Evolutionary conservation across 2,113 vertebrate genomes (phyloP), one percentile per base, ranked within the genome.

Genomic region (Pseudorhombus dupliciocellatus): DNA sequence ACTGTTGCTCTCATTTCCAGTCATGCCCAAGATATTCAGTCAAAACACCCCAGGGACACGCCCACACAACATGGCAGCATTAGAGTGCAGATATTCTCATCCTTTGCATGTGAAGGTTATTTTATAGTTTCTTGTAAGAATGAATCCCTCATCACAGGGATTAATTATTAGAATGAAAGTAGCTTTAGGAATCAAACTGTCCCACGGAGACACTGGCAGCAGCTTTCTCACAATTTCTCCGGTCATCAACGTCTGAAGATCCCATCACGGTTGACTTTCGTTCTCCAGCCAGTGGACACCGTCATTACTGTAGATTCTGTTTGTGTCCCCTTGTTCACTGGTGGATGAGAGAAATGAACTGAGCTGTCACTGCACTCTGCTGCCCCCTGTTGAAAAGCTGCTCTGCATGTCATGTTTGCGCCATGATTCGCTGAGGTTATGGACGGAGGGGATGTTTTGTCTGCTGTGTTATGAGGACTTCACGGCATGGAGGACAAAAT

Each of bases 321-420:
- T 78, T 69, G 54, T 50, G 18, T 34, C 18, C 42, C 57, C 61
- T 75, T 30, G 44, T 53, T 67, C 70, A 73, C 40, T 34, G 26
- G 6, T 11, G 16, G 20, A 20, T n/a, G 28, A 11, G 11, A 30
- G 37, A 8, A 5, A 67, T 67, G 62, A 42, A 44, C 18, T 81
- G 79, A 83, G 69, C 69, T 68, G 85, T 54, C 61, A 60, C 37
- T 89, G 88, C 87, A 56, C 85, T 76, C 30, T 88, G 83, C 86
- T 84, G 90, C 90, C 90, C 90, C 88, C 90, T 91, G 81, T 88
- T 80, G 90, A 89, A 80, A 48, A 20, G 4, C 31, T 11, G 10
- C 6, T 53, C 14, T 66, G 52, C 66, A 55, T 59, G 51, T 64
- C 31, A 48, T 79, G 77, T 84, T 81, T 64, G 71, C 70, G 61